Conservation (phyloP, 2,113 vertebrate species). For the Boleophthalmus pectinirostris region DNA sequence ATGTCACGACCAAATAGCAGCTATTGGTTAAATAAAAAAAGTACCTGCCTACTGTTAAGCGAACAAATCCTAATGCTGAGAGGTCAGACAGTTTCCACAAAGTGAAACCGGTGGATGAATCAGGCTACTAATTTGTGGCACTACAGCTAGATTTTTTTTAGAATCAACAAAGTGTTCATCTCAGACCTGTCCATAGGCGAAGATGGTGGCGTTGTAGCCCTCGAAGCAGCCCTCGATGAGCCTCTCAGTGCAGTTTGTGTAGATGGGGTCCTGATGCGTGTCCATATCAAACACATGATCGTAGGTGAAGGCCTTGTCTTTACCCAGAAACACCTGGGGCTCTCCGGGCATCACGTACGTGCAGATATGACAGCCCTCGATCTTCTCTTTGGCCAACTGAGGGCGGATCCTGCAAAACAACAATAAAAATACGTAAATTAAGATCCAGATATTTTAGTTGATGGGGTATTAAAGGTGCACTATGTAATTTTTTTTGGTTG, state of each 20-base stretch:
- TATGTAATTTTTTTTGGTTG: too few relatives aligned
- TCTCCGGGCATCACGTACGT: slow-evolving; percentile 93
- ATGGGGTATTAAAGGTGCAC: too few relatives aligned
- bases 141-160: too few relatives aligned
- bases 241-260: slow-evolving; percentile 88
- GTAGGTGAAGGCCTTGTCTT: slow-evolving; percentile 97
- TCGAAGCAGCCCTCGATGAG: slow-evolving; percentile 97
- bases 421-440: not conserved
- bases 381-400: slow-evolving; percentile 95
- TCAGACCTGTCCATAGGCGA: slow-evolving; percentile 94
- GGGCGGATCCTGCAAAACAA: slow-evolving; percentile 86
- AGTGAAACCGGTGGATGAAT: too few relatives aligned
- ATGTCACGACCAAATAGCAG: too few relatives aligned
- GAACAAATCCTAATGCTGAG: too few relatives aligned
- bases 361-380: slow-evolving; percentile 98
- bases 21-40: too few relatives aligned
- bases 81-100: too few relatives aligned
- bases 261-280: slow-evolving; percentile 88
- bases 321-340: slow-evolving; percentile 95
- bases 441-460: not conserved
- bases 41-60: too few relatives aligned
- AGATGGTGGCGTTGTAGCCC: slow-evolving; percentile 97
- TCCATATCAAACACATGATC: slow-evolving; percentile 95
- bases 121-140: too few relatives aligned
- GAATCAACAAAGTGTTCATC: too few relatives aligned